A percentile compares a stretch with the other conserved stretches of the same genome.
Conservation (phyloP, 2,888 invertebrate genomes). For the Argyra leucocephala region DNA sequence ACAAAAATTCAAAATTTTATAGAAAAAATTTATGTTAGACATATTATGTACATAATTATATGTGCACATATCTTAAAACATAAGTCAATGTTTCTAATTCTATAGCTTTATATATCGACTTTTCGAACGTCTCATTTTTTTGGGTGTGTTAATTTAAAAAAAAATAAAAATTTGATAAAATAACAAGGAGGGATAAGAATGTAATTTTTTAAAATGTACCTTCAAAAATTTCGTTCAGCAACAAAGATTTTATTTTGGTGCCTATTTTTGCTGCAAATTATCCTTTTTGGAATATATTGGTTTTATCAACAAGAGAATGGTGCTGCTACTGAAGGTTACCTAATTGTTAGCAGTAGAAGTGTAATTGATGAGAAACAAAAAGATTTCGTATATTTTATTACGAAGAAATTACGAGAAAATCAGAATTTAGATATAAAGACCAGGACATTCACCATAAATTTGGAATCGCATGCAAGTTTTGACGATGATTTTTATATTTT, state of each 20-base stretch:
- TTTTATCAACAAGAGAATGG: conserved; percentile 28
- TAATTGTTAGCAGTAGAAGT: background rate
- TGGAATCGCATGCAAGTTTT: background rate
- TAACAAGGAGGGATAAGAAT: background rate
- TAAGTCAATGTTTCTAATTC: too few species aligned
- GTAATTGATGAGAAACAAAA: background rate
- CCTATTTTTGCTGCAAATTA: conserved; percentile 35
- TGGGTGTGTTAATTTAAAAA: background rate
- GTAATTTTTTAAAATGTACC: background rate
- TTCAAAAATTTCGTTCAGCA: conserved; percentile 14
- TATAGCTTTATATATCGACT: too few species aligned
- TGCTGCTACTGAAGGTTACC: background rate
- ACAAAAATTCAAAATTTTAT: too few species aligned
- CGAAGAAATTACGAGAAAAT: background rate
- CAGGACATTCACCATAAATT: background rate
- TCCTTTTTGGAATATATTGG: conserved; percentile 38
- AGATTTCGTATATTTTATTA: background rate
- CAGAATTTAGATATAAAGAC: background rate
- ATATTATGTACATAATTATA: too few species aligned
- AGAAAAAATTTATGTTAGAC: too few species aligned
- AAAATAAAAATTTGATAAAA: background rate
- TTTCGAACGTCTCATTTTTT: too few species aligned
- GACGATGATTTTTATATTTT: conserved; percentile 13
- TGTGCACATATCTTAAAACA: too few species aligned
- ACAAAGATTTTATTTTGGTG: conserved; percentile 37